Evolutionary conservation across 2,113 vertebrate species (phyloP), one percentile per base, ranked within the genome.

Genomic region (Cololabis saira): DNA sequence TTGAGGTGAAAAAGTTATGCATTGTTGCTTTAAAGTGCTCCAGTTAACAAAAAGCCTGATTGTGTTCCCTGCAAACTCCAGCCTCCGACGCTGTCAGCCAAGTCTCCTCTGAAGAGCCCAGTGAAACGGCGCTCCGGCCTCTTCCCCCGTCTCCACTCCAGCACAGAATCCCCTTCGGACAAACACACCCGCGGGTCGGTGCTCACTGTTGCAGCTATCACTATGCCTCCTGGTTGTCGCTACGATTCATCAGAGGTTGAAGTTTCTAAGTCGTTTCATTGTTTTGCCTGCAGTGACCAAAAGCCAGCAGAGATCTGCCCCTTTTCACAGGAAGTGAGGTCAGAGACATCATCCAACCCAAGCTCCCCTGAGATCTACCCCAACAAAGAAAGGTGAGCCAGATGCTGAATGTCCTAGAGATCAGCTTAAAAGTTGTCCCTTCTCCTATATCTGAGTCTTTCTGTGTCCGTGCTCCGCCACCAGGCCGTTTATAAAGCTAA

Each of bases 281-380:
- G 2, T 43, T 61, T 54, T 24, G 51, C 89, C 52, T 90, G 87
- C 68, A 95, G 95, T 50, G 92, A 93, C 60, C 95, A 95, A 67
- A 98, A 94, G 87, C 86, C 87, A 12, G 76, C 92, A 0, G 97
- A 99, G 37, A 84, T 92, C 12, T 94, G 93, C 61, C 90, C 94
- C 27, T 88, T 94, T 64, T 94, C 95, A 40, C 97, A 97, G 71
- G 97, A 99, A 66, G 87, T 94, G 42, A 97, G 93, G 75, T 96
- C 96, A 19, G 97, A 99, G 87, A 95, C 96, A 0, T 95, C 92
- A 0, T 99, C 97, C 33, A 99, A 99, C 81, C 97, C 97, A 42
- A 99, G 97, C 84, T 98, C 97, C 16, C 97, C 97, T 2, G 97
- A 99, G 90, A 97, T 97, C 78, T 97, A 94, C 72, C 93, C 97